A percentile compares a stretch with the other conserved stretches of the same genome.
Evolutionary conservation across 64 coral and sea anemone genomes (phyloP).

Genomic region (Montipora capricornis): DNA sequence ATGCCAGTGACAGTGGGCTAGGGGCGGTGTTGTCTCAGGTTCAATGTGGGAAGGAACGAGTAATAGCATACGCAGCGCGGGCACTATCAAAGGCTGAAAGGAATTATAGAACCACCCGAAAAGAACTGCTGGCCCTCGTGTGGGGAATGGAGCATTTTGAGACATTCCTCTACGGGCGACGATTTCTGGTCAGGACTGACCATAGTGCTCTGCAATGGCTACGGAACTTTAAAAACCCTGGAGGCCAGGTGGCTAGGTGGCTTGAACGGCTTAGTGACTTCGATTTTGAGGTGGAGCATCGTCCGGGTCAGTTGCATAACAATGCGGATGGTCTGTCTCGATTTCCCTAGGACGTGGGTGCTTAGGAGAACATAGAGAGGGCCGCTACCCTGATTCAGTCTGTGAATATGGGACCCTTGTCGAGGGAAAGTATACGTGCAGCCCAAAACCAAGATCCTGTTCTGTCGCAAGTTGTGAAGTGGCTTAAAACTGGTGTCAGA

Average conservation of each 20-base stretch:
- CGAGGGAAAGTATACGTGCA: neutral
- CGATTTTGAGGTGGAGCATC: conserved; percentile 63
- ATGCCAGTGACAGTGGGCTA: conserved; percentile 61
- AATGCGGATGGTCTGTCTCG: conserved; percentile 75
- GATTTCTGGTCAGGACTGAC: conserved; percentile 46
- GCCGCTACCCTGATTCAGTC: neutral
- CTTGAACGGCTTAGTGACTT: conserved; percentile 58
- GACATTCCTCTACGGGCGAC: conserved; percentile 58
- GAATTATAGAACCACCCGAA: conserved; percentile 54
- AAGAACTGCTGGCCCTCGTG: conserved; percentile 52
- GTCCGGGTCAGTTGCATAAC: conserved; percentile 18
- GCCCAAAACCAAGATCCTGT: neutral
- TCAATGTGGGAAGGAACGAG: conserved; percentile 36
- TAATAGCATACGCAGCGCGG: conserved; percentile 40
- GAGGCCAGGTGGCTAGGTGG: conserved; percentile 66
- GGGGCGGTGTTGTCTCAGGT: conserved; percentile 69
- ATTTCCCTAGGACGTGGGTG: neutral
- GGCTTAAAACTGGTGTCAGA: neutral
- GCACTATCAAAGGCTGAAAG: conserved; percentile 47
- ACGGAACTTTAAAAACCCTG: conserved; percentile 57
- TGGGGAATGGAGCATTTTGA: conserved; percentile 51
- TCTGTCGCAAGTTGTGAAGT: neutral
- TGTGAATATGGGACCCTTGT: neutral
- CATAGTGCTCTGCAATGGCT: conserved; percentile 67
- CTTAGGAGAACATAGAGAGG: neutral